These are phyloP conservation scores for Anabacerthia variegaticeps DNA, from an alignment of 2,797 vertebrate species.

Conservation along the genomic window DNA sequence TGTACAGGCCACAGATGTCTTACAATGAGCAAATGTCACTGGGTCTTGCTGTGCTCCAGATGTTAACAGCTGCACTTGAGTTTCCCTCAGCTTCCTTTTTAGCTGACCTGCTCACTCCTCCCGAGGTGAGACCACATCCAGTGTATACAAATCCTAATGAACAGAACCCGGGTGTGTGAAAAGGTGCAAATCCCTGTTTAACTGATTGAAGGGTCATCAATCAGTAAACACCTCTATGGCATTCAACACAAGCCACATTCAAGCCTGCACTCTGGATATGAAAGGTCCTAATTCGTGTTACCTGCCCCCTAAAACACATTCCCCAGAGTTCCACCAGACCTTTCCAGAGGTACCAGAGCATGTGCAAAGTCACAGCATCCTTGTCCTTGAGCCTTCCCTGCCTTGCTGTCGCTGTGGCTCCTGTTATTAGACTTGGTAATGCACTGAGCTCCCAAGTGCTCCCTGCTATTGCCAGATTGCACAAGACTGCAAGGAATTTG, in stretches of 20 bases:
- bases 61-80: rapidly evolving
- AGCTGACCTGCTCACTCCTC: neutral
- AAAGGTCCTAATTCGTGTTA: neutral
- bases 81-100: neutral
- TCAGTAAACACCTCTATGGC: neutral
- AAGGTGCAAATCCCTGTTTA: neutral
- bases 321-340: neutral
- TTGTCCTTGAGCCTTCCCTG: slow-evolving; percentile 36
- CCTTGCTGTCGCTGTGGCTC: slow-evolving; percentile 6
- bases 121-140: neutral
- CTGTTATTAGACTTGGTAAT: slow-evolving; percentile 52
- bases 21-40: rapidly evolving
- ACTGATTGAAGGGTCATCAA: neutral
- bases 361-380: slow-evolving; percentile 55
- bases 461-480: slow-evolving; percentile 5
- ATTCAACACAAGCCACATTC: neutral
- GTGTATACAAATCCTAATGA: rapidly evolving
- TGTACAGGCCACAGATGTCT: neutral
- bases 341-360: neutral
- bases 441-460: slow-evolving; percentile 18
- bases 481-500: slow-evolving; percentile 30
- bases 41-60: neutral
- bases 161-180: neutral
- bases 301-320: neutral
- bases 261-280: neutral